Percentiles rank a stretch among this genome's conserved stretches.
phyloP scores from a whole-genome alignment of 2,888 invertebrate species.

The Heliconius charithonia region DNA sequence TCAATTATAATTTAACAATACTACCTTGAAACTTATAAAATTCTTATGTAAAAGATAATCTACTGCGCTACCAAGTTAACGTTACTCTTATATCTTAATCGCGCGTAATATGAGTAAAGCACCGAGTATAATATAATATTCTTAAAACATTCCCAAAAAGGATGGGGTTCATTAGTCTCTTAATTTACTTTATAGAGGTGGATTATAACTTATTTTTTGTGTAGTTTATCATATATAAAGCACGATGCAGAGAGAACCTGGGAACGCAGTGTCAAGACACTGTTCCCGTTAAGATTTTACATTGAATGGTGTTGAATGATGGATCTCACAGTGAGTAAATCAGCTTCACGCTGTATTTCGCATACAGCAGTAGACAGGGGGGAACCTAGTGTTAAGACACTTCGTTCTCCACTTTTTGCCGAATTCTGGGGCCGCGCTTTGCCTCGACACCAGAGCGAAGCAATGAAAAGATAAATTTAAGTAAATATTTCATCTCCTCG shows the following conservation, averaged over 20 bases:
- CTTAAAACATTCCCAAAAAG: neutral
- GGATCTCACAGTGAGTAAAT: neutral
- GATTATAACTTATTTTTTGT: neutral
- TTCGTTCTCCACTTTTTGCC: too few species aligned
- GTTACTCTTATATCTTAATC: slow-evolving; percentile 3
- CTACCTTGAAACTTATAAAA: neutral
- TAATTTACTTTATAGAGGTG: neutral
- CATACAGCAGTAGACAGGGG: too few species aligned
- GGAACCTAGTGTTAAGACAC: too few species aligned
- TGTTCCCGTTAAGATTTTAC: neutral
- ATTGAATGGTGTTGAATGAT: neutral
- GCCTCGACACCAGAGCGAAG: too few species aligned
- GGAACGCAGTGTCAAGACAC: neutral
- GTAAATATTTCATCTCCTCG: too few species aligned
- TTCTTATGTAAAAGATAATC: neutral
- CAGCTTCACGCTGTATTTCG: too few species aligned
- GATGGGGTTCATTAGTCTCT: neutral
- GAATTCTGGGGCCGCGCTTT: too few species aligned
- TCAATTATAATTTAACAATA: neutral
- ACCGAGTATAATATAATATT: neutral
- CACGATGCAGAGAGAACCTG: neutral
- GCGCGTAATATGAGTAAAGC: neutral
- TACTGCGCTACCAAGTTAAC: neutral
- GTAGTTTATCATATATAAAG: too few species aligned
- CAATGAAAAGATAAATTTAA: too few species aligned